Conservation (phyloP, 2,797 vertebrate species). For the Schizopygopsis malacanthus region DNA sequence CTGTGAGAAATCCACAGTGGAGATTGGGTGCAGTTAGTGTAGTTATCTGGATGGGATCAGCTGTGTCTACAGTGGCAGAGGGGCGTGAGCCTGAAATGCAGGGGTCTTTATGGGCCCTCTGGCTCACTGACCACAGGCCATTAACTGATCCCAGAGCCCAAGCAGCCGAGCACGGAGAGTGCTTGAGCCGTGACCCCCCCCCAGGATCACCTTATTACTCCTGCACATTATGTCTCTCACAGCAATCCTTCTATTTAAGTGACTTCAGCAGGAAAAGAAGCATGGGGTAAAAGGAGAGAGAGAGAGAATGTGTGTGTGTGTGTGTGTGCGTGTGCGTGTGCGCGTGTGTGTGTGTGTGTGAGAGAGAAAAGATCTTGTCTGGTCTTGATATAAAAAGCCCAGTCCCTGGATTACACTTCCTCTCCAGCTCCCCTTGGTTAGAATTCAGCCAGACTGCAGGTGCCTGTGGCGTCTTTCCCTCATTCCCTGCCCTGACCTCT, state of each 20-base stretch:
- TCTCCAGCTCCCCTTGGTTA: slow-evolving; percentile 11
- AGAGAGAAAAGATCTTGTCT: neutral
- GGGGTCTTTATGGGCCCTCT: slow-evolving; percentile 78
- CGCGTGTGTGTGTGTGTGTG: too few relatives aligned
- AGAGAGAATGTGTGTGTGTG: neutral
- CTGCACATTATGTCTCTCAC: slow-evolving; percentile 92
- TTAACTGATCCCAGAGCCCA: slow-evolving; percentile 90
- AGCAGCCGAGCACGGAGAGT: slow-evolving; percentile 85
- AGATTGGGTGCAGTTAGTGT: slow-evolving; percentile 75
- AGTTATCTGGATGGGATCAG: slow-evolving; percentile 75
- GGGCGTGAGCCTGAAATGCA: slow-evolving; percentile 69
- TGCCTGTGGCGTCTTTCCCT: slow-evolving; percentile 41
- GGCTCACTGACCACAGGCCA: slow-evolving; percentile 91
- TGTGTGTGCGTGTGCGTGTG: too few relatives aligned
- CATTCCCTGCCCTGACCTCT: slow-evolving; percentile 45
- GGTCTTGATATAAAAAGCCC: neutral
- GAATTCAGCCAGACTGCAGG: slow-evolving; percentile 62
- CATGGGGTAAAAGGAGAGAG: slow-evolving; percentile 63
- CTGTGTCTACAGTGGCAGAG: slow-evolving; percentile 32
- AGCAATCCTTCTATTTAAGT: slow-evolving; percentile 94
- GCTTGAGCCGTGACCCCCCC: slow-evolving; percentile 85
- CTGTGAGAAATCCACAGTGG: slow-evolving; percentile 72
- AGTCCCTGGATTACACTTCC: neutral
- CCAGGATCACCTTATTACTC: slow-evolving; percentile 92
- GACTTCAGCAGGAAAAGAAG: slow-evolving; percentile 87